phyloP scores from a whole-genome alignment of 2,888 invertebrate genomes.

The Latheticus oryzae region DNA sequence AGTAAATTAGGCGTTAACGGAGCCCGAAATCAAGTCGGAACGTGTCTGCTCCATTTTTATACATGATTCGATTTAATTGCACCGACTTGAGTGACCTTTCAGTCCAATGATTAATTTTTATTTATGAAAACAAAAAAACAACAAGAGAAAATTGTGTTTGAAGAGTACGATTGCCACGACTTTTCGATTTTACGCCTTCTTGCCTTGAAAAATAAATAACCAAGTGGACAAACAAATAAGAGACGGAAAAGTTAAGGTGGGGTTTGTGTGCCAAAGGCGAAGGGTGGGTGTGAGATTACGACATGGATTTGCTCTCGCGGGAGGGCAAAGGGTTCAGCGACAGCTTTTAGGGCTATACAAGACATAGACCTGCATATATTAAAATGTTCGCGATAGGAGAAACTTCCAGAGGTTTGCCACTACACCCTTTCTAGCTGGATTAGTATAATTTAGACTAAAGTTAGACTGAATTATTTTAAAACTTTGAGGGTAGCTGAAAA shows the following conservation, averaged over 20 bases:
- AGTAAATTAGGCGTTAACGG: slow-evolving; percentile 42
- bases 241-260: not conserved
- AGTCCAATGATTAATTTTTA: not conserved
- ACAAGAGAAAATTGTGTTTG: not conserved
- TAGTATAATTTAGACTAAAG: too few species aligned
- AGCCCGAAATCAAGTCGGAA: slow-evolving; percentile 25
- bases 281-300: slow-evolving; percentile 32
- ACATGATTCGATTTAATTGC: slow-evolving; percentile 9
- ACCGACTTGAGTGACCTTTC: not conserved
- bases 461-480: too few species aligned
- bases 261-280: not conserved
- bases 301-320: slow-evolving; percentile 41
- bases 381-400: slow-evolving; percentile 14
- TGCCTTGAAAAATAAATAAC: not conserved
- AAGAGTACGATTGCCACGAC: too few species aligned
- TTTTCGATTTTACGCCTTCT: too few species aligned
- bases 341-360: slow-evolving; percentile 32
- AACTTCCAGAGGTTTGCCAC: not conserved
- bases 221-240: slow-evolving; percentile 14
- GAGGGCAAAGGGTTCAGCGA: slow-evolving; percentile 21
- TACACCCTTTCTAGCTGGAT: too few species aligned
- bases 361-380: slow-evolving; percentile 37
- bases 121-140: not conserved
- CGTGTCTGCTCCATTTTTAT: slow-evolving; percentile 18
- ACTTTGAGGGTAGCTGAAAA: too few species aligned